A percentile compares a stretch with the other conserved stretches of the same genome.
These are phyloP conservation scores for Forbesichthys papilliferus DNA, from an alignment of 2,113 vertebrate species.

Conservation along the genomic window DNA sequence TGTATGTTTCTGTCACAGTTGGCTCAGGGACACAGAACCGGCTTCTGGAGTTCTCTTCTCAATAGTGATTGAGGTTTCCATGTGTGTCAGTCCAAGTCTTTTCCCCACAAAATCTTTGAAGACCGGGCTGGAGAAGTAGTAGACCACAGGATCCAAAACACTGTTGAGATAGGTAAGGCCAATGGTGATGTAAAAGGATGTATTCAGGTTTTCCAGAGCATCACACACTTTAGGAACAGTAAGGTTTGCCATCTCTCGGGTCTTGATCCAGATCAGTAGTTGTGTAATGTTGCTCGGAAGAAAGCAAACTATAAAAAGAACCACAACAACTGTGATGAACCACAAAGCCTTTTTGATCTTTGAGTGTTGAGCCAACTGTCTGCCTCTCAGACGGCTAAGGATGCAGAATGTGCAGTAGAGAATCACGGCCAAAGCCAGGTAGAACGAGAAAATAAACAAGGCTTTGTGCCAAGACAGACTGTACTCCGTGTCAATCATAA, in stretches of 20 bases:
- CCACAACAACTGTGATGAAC: conserved; percentile 43
- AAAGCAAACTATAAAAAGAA: conserved; percentile 62
- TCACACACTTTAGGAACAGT: conserved; percentile 2
- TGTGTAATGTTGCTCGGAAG: conserved; percentile 54
- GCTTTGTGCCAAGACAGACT: conserved; percentile 50
- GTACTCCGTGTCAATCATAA: conserved; percentile 10
- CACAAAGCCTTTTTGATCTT: no score
- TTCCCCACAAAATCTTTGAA: conserved; percentile 7
- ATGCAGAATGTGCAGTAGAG: no score
- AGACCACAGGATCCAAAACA: conserved; percentile 9
- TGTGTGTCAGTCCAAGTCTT: no score
- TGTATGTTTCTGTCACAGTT: no score
- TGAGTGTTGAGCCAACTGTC: no score
- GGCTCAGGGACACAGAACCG: no score
- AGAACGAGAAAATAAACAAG: conserved; percentile 63
- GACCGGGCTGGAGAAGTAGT: conserved; percentile 51
- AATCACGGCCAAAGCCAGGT: conserved; percentile 58
- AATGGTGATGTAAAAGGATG: conserved; percentile 38
- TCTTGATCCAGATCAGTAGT: conserved; percentile 63
- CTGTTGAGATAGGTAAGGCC: background rate
- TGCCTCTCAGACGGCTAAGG: no score
- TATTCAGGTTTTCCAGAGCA: background rate
- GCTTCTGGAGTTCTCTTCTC: no score
- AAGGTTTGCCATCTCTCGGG: rapidly evolving
- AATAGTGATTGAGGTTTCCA: no score